These are phyloP conservation scores for Lepilemur ruficaudatus DNA, from an alignment of 2,797 vertebrate genomes.

Conservation along the genomic window DNA sequence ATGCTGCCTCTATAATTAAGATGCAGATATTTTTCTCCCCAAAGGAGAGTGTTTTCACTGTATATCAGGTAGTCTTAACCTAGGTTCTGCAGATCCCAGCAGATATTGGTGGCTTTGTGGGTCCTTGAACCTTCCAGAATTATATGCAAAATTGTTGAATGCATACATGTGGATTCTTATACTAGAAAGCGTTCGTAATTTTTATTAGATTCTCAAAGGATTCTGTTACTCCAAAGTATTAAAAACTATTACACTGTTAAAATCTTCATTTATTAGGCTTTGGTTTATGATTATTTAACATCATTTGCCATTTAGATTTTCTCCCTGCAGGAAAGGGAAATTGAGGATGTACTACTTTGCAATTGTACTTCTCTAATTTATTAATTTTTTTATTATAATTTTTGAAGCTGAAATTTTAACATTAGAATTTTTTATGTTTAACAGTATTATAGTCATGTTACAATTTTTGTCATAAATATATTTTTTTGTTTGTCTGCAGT, in stretches of 20 bases:
- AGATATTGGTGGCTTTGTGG: not conserved
- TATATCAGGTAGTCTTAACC: not conserved
- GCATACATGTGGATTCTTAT: not conserved
- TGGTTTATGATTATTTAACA: slow-evolving; percentile 1
- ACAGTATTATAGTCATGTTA: not conserved
- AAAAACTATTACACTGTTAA: slow-evolving; percentile 18
- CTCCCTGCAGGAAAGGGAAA: slow-evolving; percentile 10
- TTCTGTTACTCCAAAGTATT: not conserved
- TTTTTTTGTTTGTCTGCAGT: slow-evolving; percentile 84
- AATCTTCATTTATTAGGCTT: not conserved
- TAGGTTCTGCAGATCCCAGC: not conserved
- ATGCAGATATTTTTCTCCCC: not conserved
- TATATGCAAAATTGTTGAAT: slow-evolving; percentile 13
- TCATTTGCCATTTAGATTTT: slow-evolving; percentile 25
- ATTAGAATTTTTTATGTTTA: not conserved
- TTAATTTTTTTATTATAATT: not conserved
- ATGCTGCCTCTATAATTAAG: not conserved
- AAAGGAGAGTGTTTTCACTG: not conserved
- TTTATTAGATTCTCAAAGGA: not conserved
- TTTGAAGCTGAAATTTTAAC: slow-evolving; percentile 36
- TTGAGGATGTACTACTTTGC: slow-evolving; percentile 28
- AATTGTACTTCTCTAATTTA: not conserved
- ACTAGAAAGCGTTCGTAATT: not conserved
- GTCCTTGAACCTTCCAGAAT: not conserved
- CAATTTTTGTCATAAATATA: not conserved